phyloP scores from a whole-genome alignment of 2,113 vertebrate genomes.

The Chamaetylas fuelleborni region DNA sequence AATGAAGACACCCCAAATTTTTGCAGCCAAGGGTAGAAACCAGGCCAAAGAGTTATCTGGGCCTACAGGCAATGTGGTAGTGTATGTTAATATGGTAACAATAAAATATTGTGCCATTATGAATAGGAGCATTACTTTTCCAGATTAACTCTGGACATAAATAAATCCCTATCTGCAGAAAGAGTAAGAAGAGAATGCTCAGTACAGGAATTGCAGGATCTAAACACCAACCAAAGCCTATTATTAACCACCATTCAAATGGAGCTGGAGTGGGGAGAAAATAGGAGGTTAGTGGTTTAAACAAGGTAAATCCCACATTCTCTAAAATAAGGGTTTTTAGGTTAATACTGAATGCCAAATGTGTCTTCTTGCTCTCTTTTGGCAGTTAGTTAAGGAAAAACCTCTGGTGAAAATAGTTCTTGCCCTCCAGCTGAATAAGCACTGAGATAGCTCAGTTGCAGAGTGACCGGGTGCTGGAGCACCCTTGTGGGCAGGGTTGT shows the following conservation, averaged over 20 bases:
- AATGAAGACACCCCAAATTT: not conserved
- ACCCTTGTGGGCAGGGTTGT: not conserved
- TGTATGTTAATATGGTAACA: not conserved
- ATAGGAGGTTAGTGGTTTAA: not conserved
- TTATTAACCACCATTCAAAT: not conserved
- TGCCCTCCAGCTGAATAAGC: not conserved
- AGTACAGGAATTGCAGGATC: not conserved
- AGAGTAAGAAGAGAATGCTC: not conserved
- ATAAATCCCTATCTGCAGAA: not conserved
- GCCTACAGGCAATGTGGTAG: not conserved
- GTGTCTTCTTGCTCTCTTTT: not conserved
- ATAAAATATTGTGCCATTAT: not conserved
- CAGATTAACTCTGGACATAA: not conserved
- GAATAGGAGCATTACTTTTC: not conserved
- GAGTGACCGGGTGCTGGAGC: rapidly evolving
- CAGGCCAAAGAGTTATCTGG: not conserved
- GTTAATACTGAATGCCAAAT: not conserved
- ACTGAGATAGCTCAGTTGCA: not conserved
- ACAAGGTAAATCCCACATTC: not conserved
- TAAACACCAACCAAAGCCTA: not conserved
- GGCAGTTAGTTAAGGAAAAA: not conserved
- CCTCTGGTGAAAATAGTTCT: not conserved
- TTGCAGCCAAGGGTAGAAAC: not conserved
- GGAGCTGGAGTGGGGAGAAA: not conserved
- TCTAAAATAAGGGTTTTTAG: not conserved